Conservation (phyloP, 2,888 invertebrate genomes). For the Piscicola geometra region DNA sequence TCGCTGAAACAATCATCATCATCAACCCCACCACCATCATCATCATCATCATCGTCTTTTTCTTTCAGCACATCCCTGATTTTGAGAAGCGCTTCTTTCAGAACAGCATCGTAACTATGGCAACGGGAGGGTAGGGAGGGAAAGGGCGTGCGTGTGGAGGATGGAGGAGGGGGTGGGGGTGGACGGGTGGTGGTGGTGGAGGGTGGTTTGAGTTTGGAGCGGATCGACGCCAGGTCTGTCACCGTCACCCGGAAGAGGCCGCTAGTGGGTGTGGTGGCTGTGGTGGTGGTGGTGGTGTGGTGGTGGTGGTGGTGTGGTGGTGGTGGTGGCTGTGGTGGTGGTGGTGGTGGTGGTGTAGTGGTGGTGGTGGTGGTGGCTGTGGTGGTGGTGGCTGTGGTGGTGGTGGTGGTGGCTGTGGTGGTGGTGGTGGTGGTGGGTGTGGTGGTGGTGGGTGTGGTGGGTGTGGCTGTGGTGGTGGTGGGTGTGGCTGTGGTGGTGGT, state of each 20-base stretch:
- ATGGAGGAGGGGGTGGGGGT: background rate
- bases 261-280: background rate
- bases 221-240: background rate
- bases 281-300: no score
- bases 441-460: no score
- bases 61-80: slow-evolving; percentile 14
- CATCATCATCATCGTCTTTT: slow-evolving; percentile 5
- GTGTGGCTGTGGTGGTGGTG: no score
- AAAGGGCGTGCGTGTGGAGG: background rate
- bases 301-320: no score
- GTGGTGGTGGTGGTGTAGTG: no score
- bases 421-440: no score
- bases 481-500: no score
- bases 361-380: no score
- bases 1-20: background rate
- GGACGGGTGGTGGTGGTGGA: no score
- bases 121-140: background rate
- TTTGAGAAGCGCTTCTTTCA: slow-evolving; percentile 8
- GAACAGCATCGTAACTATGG: background rate
- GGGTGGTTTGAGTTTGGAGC: background rate
- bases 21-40: background rate
- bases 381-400: no score
- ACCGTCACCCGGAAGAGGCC: slow-evolving; percentile 7
- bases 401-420: no score
- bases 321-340: no score